A percentile compares a stretch with the other conserved stretches of the same genome.
Conservation (phyloP, 2,888 invertebrate genomes). For the Imbricaverruca yamaguchii region DNA sequence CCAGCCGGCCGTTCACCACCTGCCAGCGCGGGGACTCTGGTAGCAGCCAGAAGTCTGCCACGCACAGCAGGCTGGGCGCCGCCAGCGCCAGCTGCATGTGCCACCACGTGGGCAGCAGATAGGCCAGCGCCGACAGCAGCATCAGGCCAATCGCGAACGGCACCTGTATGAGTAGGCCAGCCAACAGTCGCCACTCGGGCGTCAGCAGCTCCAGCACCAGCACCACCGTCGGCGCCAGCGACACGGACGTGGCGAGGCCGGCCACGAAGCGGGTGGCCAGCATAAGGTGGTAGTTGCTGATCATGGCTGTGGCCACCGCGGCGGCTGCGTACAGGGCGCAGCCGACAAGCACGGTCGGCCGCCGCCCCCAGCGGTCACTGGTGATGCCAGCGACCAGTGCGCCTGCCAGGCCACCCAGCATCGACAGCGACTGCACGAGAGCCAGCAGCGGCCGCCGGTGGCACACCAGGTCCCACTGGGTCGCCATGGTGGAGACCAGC, state of each 20-base stretch:
- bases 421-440: slow-evolving; percentile 30
- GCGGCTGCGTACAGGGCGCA: slow-evolving; percentile 31
- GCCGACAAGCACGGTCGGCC: slow-evolving; percentile 31
- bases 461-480: slow-evolving; percentile 33
- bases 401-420: slow-evolving; percentile 33
- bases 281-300: slow-evolving; percentile 31
- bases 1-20: slow-evolving; percentile 56
- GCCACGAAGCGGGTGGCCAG: slow-evolving; percentile 32
- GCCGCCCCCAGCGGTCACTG: slow-evolving; percentile 33
- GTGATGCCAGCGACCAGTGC: slow-evolving; percentile 31
- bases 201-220: slow-evolving; percentile 52
- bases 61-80: slow-evolving; percentile 52
- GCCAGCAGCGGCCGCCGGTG: slow-evolving; percentile 28
- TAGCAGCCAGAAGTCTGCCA: slow-evolving; percentile 51
- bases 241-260: slow-evolving; percentile 25
- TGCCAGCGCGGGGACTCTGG: slow-evolving; percentile 77
- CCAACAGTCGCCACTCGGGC: slow-evolving; percentile 51
- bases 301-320: slow-evolving; percentile 30
- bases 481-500: slow-evolving; percentile 25
- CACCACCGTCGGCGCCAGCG: slow-evolving; percentile 29
- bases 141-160: slow-evolving; percentile 64
- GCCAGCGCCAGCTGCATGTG: slow-evolving; percentile 59
- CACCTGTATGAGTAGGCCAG: slow-evolving; percentile 60
- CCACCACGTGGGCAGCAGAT: slow-evolving; percentile 58
- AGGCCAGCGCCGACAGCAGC: slow-evolving; percentile 55